Conservation (phyloP, 2,113 vertebrate genomes). For the Calonectris borealis region DNA sequence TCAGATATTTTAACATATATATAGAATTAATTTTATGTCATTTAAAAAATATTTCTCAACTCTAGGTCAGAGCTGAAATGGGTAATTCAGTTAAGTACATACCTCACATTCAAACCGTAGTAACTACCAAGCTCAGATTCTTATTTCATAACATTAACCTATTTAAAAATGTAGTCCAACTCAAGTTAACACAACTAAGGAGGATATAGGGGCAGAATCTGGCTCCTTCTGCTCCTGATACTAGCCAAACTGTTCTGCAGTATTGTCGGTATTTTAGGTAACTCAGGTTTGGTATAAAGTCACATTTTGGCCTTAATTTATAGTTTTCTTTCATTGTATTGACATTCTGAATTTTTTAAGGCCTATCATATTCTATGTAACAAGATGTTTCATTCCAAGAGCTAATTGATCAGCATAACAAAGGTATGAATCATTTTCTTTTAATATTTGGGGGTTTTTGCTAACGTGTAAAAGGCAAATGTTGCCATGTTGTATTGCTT, state of each 20-base stretch:
- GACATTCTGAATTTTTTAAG: background rate
- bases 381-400: background rate
- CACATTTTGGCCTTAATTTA: background rate
- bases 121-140: background rate
- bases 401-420: background rate
- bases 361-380: rapidly evolving
- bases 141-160: background rate
- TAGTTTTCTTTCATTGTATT: background rate
- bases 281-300: background rate
- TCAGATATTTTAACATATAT: background rate
- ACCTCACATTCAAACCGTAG: rapidly evolving
- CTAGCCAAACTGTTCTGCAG: background rate
- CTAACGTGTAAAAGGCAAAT: background rate
- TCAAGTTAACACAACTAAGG: background rate
- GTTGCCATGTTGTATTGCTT: background rate
- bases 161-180: background rate
- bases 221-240: background rate
- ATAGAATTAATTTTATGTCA: background rate
- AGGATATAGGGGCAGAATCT: background rate
- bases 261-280: background rate
- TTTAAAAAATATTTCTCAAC: background rate
- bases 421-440: background rate
- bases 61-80: background rate
- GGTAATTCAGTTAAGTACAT: background rate
- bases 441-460: rapidly evolving